Conservation (phyloP, 2,888 invertebrate genomes). For the Escarpia spicata region DNA sequence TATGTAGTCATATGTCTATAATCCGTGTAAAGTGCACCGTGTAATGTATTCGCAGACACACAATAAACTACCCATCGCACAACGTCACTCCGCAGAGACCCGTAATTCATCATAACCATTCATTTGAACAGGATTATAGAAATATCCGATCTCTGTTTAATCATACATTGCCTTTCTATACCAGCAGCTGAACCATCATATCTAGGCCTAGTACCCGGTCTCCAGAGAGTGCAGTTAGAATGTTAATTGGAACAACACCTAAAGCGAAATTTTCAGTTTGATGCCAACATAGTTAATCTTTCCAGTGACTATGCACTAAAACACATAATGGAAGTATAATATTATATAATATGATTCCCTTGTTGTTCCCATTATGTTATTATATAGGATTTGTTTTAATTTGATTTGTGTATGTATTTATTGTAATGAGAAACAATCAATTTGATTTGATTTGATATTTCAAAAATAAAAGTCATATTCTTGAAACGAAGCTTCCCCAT, state of each 20-base stretch:
- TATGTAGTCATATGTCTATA: neutral
- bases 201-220: neutral
- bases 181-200: neutral
- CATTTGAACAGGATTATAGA: neutral
- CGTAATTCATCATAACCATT: neutral
- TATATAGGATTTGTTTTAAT: too few species aligned
- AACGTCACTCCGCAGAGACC: neutral
- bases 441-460: too few species aligned
- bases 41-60: neutral
- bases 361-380: too few species aligned
- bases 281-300: neutral
- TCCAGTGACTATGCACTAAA: too few species aligned
- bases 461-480: too few species aligned
- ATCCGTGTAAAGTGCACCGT: neutral
- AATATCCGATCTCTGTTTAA: neutral
- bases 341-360: too few species aligned
- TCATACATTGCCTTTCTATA: neutral
- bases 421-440: too few species aligned
- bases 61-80: neutral
- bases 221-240: neutral
- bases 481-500: too few species aligned
- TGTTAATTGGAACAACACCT: neutral
- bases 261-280: neutral
- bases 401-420: too few species aligned
- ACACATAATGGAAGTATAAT: too few species aligned